These are phyloP conservation scores for Poecilus cupreus DNA, from an alignment of 2,888 invertebrate genomes.

Conservation along the genomic window DNA sequence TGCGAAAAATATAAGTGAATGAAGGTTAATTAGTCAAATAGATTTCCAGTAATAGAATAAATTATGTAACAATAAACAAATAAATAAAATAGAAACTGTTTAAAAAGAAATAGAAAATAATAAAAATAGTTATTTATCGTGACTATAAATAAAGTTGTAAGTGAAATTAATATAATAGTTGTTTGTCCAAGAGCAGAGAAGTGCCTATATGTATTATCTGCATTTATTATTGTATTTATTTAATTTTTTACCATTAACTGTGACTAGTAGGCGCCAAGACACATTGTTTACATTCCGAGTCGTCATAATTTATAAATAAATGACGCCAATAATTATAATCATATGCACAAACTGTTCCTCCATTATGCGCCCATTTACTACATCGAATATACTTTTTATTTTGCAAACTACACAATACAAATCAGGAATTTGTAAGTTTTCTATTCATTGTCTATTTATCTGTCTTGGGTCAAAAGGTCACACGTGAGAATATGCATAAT, in stretches of 20 bases:
- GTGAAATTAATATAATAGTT: background rate
- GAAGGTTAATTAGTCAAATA: background rate
- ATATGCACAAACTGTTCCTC: background rate
- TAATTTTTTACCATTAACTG: conserved; percentile 20
- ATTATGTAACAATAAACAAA: background rate
- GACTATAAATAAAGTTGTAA: background rate
- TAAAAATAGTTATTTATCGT: background rate
- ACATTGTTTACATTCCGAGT: conserved; percentile 32
- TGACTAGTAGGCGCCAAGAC: background rate
- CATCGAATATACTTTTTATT: too few species aligned
- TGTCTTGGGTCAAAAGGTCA: background rate
- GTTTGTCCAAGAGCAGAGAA: background rate
- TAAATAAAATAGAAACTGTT: background rate
- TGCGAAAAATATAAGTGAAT: background rate
- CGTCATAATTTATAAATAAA: conserved; percentile 27
- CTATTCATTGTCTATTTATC: too few species aligned
- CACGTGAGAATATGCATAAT: background rate
- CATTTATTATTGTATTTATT: conserved; percentile 39
- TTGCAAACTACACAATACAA: too few species aligned
- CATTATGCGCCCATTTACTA: too few species aligned
- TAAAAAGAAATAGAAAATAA: background rate
- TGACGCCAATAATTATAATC: conserved; percentile 19
- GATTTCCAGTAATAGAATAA: background rate
- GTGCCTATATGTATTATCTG: background rate
- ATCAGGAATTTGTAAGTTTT: too few species aligned